Base-by-base conservation (phyloP, 2,113 vertebrate species). In the Cavia aperea region DNA sequence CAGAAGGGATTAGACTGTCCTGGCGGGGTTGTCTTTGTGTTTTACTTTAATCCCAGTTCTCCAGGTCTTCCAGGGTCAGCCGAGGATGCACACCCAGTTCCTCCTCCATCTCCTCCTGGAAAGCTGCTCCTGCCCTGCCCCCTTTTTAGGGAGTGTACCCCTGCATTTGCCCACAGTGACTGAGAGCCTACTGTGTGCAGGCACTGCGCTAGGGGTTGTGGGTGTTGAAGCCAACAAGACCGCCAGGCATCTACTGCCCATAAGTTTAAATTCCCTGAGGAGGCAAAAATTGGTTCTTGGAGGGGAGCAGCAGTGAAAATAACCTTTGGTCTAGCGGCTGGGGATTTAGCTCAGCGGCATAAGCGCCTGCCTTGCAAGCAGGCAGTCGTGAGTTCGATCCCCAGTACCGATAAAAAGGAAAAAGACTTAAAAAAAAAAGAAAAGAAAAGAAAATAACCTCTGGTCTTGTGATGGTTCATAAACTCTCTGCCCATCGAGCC, bases 11-110 rank as follows among this genome's bases (percentile, higher is more conserved):
- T 63, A 85, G 84, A 19, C 33, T 23, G 36, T 82, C 77, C 87
- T 85, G 81, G 46, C 60, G 43, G 23, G 54, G 81, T 81, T 15
- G 12, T 7, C 83, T 63, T 88, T 18, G 10, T 43, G 78, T 56
- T 91, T 95, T 77, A 88, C 94, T 94, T 94, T 93, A 89, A 95
- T 95, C 87, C 54, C 81, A 65, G 58, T 88, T 92, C 83, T 93
- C 65, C 31, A 3, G 86, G 66, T 94, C 81, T 73, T n/a, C 60
- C 91, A 62, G 73, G 91, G 70, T 95, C 91, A 73, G 81, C 60
- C 72, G 68, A 89, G 93, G 86, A 94, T 15, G 9, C 63, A 72
- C 1, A 24, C 11, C 66, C 39, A 15, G 16, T 54, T 73, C 56
- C n/a, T 88, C 83, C 79, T 79, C 49, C 19, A 11, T 10, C 24